Evolutionary conservation across 2,888 invertebrate species (phyloP), one percentile per base, ranked within the genome.

Genomic region (Adelognathus sp.): DNA sequence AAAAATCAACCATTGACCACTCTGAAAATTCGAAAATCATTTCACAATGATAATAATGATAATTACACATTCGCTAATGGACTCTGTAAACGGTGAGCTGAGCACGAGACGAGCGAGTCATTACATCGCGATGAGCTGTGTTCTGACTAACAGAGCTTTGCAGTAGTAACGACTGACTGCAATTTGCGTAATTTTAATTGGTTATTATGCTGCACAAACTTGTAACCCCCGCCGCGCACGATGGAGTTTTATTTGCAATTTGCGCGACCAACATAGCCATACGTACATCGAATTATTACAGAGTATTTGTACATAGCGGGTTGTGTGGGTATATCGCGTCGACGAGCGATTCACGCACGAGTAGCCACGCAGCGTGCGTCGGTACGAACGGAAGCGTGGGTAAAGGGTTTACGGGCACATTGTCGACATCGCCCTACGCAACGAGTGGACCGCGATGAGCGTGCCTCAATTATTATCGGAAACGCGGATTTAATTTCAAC

Each of bases 151-250:
- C 11, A 18, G 9, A 29, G 11, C 36, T 7, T 5, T n/a, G n/a
- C n/a, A n/a, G 14, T 4, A n/a, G 27, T 41, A 70, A 73, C 67
- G 71, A 78, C 31, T 41, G 52, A 41, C n/a, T 69, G 64, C 46
- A 71, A 82, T 82, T 79, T 81, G 77, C 81, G 80, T 82, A 76
- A 82, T 85, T 86, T 86, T 86, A 83, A 85, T 86, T 85, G 85
- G 79, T 86, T 84, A 84, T 86, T 85, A 81, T 72, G 61, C 60
- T 24, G 64, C 21, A 50, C 71, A 58, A 63, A 61, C 54, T 33
- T 46, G 52, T 31, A 41, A n/a, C n/a, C 24, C 11, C n/a, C 21
- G 21, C 2, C 24, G 50, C 64, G 58, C 60, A 71, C 52, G 63
- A 79, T 71, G 70, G 69, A 83, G 75, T 83, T 84, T 84, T 81